A percentile compares a stretch with the other conserved stretches of the same genome.
Conservation (phyloP, 2,888 invertebrate species). For the Acanthococcus lagerstroemiae region DNA sequence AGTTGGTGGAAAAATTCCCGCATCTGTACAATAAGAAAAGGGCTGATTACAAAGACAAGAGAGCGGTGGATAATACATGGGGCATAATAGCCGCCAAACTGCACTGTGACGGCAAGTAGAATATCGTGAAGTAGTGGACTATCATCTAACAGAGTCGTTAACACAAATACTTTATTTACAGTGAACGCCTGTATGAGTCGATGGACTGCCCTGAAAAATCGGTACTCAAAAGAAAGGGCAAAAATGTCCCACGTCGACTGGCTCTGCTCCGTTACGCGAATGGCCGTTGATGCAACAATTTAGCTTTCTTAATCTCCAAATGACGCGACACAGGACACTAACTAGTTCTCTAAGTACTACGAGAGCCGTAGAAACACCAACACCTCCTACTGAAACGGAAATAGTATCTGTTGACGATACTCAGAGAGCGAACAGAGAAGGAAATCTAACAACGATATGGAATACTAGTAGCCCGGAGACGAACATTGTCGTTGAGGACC, state of each 20-base stretch:
- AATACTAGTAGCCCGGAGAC: not conserved
- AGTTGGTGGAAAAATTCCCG: constrained; percentile 4
- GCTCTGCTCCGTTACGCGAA: not conserved
- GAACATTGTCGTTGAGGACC: too few relatives aligned
- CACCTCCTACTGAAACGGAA: too few relatives aligned
- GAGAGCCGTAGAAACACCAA: not conserved
- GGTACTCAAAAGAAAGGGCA: not conserved
- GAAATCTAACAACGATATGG: not conserved
- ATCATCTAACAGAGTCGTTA: not conserved
- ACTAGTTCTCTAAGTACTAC: not conserved
- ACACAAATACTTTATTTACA: not conserved
- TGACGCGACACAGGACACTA: not conserved
- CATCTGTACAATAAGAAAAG: not conserved
- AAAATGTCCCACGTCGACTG: not conserved
- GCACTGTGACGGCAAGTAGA: not conserved
- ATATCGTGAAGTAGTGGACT: not conserved
- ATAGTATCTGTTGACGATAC: too few relatives aligned
- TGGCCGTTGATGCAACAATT: not conserved
- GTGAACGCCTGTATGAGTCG: not conserved
- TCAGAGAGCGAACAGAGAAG: too few relatives aligned
- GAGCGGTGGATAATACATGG: not conserved
- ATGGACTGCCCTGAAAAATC: not conserved
- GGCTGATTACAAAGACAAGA: not conserved
- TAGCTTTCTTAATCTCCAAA: not conserved
- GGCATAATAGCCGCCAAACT: not conserved